These are phyloP conservation scores for Crotophaga sulcirostris DNA, from an alignment of 2,113 vertebrate genomes.

Conservation along the genomic window DNA sequence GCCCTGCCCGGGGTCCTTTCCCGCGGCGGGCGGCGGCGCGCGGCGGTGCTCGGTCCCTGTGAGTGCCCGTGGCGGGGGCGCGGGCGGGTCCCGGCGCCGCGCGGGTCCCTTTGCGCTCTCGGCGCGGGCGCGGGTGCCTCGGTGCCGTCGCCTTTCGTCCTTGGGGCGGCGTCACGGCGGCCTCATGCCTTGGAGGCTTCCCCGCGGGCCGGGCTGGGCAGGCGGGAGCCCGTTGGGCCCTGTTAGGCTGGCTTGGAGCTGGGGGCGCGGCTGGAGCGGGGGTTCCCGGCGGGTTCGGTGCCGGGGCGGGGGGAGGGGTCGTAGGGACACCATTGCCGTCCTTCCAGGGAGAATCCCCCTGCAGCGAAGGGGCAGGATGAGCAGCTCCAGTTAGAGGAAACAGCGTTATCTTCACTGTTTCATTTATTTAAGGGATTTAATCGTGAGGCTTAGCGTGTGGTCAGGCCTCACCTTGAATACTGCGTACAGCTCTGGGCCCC, in stretches of 20 bases:
- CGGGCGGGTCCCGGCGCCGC: fast-evolving
- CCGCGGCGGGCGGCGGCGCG: neutral
- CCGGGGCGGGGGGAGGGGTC: neutral
- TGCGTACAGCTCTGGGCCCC: too few relatives aligned
- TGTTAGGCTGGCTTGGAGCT: neutral
- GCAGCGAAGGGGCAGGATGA: neutral
- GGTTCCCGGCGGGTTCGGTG: fast-evolving
- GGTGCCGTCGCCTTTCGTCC: fast-evolving
- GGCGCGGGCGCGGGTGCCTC: neutral
- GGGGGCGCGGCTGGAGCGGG: fast-evolving
- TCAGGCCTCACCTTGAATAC: too few relatives aligned
- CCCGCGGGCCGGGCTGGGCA: neutral
- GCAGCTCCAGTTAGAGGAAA: neutral
- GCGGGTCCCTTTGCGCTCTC: neutral
- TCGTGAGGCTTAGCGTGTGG: fast-evolving
- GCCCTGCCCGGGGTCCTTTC: neutral
- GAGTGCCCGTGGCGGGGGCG: neutral
- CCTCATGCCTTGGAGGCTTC: neutral
- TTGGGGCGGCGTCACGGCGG: neutral
- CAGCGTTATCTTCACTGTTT: fast-evolving
- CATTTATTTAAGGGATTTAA: fast-evolving
- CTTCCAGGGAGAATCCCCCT: too few relatives aligned
- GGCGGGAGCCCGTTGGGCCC: neutral
- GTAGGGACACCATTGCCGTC: neutral
- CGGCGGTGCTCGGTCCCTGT: constrained; percentile 27